Evolutionary conservation across 2,797 vertebrate genomes (phyloP).

Genomic region (Apogon talboti): DNA sequence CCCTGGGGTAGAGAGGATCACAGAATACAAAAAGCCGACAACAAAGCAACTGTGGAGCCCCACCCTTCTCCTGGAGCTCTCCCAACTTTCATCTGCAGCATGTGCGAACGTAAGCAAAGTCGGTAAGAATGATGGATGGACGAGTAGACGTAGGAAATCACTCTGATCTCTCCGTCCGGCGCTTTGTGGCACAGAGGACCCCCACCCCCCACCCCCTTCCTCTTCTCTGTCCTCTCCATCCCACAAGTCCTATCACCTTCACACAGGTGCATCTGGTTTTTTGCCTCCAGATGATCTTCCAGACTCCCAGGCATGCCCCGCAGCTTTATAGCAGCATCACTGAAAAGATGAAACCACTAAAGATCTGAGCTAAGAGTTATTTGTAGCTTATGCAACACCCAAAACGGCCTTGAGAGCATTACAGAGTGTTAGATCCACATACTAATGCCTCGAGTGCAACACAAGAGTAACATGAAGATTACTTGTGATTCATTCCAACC

Average conservation of each 20-base stretch:
- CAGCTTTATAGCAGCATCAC: constrained; percentile 41
- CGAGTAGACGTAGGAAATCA: constrained; percentile 30
- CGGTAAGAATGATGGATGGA: constrained; percentile 54
- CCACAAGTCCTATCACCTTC: constrained; percentile 24
- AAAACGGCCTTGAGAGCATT: constrained; percentile 43
- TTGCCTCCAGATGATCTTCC: constrained; percentile 31
- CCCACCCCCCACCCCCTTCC: constrained; percentile 18
- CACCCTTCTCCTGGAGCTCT: constrained; percentile 50
- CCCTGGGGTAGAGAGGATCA: constrained; percentile 59
- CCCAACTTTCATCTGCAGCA: constrained; percentile 63
- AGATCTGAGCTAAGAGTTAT: constrained; percentile 49
- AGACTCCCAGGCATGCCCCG: constrained; percentile 30
- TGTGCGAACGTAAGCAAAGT: constrained; percentile 35
- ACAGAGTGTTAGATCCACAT: constrained; percentile 16
- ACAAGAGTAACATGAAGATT: constrained; percentile 45
- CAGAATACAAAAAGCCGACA: constrained; percentile 60
- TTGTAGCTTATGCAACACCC: constrained; percentile 37
- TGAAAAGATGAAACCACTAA: constrained; percentile 25
- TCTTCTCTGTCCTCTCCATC: constrained; percentile 35
- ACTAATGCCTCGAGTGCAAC: constrained; percentile 27
- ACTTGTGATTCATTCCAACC: constrained; percentile 28
- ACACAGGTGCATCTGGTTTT: constrained; percentile 54
- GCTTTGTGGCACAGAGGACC: background rate
- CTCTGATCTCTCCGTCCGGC: constrained; percentile 58
- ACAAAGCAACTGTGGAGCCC: constrained; percentile 58